These are phyloP conservation scores for Desmophyllum pertusum DNA, from an alignment of 92 coral and sea anemone species.

Conservation along the genomic window DNA sequence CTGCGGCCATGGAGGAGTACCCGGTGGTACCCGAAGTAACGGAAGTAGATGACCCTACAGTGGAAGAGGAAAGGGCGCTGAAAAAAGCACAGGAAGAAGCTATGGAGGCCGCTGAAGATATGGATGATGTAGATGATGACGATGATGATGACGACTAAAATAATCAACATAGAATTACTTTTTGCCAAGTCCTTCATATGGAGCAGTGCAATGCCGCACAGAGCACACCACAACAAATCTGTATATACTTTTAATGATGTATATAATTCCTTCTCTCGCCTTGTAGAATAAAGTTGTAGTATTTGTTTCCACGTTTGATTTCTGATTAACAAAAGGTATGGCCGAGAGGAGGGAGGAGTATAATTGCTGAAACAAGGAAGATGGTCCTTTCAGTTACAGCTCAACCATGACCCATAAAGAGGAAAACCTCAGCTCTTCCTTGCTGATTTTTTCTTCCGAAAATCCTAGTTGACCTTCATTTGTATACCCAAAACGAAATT, in stretches of 20 bases:
- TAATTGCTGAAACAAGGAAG: too few relatives aligned
- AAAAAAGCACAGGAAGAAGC: conserved; percentile 94
- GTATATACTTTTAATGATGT: conserved; percentile 9
- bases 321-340: too few relatives aligned
- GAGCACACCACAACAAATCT: background rate
- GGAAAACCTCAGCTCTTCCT: too few relatives aligned
- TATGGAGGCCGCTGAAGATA: conserved; percentile 92
- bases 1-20: conserved; percentile 92
- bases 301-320: background rate
- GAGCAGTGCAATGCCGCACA: too few relatives aligned
- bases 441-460: too few relatives aligned
- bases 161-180: too few relatives aligned
- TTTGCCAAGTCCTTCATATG: too few relatives aligned
- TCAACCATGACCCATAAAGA: too few relatives aligned
- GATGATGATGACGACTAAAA: conserved; percentile 89
- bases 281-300: conserved; percentile 9
- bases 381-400: too few relatives aligned
- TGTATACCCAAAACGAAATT: too few relatives aligned
- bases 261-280: background rate
- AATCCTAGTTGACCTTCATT: too few relatives aligned
- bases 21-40: conserved; percentile 88
- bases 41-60: conserved; percentile 98
- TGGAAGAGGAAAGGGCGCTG: conserved; percentile 93
- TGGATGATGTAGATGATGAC: conserved; percentile 98
- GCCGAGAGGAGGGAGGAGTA: too few relatives aligned